Evolutionary conservation across 2,113 vertebrate genomes (phyloP).

Genomic region (Aleadryas rufinucha): DNA sequence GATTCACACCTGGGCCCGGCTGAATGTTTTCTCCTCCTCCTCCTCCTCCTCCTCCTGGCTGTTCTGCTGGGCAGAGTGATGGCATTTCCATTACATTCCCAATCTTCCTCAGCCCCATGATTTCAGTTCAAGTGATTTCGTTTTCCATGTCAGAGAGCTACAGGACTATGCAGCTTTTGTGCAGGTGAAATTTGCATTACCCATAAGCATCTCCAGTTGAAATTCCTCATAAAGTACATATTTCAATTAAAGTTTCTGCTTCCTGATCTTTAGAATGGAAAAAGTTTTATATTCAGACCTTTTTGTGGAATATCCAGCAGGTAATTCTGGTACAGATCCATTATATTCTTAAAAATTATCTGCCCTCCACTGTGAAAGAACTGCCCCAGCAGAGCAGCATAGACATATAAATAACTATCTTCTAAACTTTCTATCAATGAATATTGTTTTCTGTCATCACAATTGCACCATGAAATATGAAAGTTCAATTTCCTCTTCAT

Average conservation of each 20-base stretch:
- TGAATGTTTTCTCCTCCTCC: background rate
- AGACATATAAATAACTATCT: conserved; percentile 65
- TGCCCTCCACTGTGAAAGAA: conserved; percentile 28
- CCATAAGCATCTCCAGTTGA: background rate
- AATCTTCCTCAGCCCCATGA: background rate
- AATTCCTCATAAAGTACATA: background rate
- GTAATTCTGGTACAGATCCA: background rate
- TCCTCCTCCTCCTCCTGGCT: background rate
- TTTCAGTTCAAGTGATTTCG: background rate
- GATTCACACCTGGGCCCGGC: background rate
- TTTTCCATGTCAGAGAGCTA: background rate
- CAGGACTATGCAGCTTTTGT: background rate
- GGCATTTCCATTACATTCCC: background rate
- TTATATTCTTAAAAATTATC: conserved; percentile 14
- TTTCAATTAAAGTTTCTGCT: conserved; percentile 10
- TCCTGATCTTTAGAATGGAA: background rate
- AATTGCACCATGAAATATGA: conserved; percentile 78
- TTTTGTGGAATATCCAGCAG: background rate
- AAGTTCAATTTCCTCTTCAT: conserved; percentile 83
- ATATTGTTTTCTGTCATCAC: conserved; percentile 77
- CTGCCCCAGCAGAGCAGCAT: background rate
- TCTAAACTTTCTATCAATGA: conserved; percentile 62
- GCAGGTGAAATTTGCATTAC: background rate
- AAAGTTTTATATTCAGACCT: background rate
- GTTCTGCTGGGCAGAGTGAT: background rate